Evolutionary conservation across 2,797 vertebrate genomes (phyloP), one percentile per base, ranked within the genome.

Genomic region (Melanotaenia trifasciata): DNA sequence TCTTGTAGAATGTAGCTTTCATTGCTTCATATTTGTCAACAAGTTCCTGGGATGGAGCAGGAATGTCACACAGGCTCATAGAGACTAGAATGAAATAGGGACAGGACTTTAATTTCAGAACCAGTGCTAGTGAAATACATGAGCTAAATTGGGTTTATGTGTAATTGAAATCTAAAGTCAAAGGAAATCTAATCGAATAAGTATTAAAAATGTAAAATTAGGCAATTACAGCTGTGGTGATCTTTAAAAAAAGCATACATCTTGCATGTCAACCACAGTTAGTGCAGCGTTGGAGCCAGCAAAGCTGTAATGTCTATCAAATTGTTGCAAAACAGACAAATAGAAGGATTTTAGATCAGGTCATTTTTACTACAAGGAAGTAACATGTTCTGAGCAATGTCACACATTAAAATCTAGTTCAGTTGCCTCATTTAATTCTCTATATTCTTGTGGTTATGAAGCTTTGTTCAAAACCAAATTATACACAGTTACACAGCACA

Each of bases 81-180:
- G 93, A 93, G 70, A 95, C 95, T 96, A 74, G 26, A 81, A 67
- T 1, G n/a, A 64, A 77, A 81, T 20, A 16, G 71, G 38, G 74
- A 14, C 26, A 35, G 0, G 1, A 61, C 22, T 50, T 10, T 67
- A 20, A 54, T 24, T n/a, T 38, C 12, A 26, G 13, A 64, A 28
- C 2, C 1, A 14, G 14, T 53, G 22, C n/a, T 28, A 1, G 1
- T 20, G 26, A 24, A 13, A 12, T 38, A 2, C n/a, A 12, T 5
- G 26, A 38, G 35, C 11, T 5, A 7, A 1, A 7, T 22, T 64
- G 1, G 13, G 1, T 3, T 65, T 58, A 3, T 72, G 16, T 22
- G 7, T 56, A 1, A 74, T 40, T 67, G 6, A 50, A 28, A 13
- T 0, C 45, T 59, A 65, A 61, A 20, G 33, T 26, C 45, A 66